A percentile compares a stretch with the other conserved stretches of the same genome.
These are phyloP conservation scores for Pitta sordida DNA, from an alignment of 2,113 vertebrate genomes.

Conservation along the genomic window DNA sequence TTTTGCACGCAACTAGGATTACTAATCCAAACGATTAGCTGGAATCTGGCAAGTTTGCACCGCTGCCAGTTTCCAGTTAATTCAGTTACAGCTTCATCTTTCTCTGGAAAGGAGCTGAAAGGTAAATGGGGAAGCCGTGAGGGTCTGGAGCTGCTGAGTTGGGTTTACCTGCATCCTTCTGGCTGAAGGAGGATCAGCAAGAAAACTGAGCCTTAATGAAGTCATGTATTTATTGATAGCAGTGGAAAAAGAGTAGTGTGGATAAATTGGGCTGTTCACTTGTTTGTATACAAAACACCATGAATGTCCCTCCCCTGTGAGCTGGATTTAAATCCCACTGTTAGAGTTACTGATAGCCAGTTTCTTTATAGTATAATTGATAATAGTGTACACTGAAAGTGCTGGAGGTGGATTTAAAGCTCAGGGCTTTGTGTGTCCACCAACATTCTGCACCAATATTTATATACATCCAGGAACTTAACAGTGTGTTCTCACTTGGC, in stretches of 20 bases:
- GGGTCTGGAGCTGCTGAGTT: neutral
- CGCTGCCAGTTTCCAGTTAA: neutral
- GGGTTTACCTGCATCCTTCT: neutral
- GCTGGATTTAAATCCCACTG: neutral
- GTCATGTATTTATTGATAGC: neutral
- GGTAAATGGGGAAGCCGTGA: rapidly evolving
- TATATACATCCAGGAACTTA: neutral
- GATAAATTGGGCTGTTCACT: neutral
- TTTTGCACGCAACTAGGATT: neutral
- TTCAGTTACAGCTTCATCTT: neutral
- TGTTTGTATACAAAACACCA: neutral
- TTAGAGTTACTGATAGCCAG: rapidly evolving
- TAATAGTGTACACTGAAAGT: rapidly evolving
- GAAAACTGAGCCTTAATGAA: neutral
- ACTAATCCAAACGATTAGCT: slow-evolving; percentile 21
- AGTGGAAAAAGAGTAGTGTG: neutral
- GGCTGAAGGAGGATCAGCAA: neutral
- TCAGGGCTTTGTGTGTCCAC: neutral
- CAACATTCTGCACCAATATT: neutral
- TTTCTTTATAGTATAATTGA: rapidly evolving
- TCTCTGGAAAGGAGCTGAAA: neutral
- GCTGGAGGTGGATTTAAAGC: neutral
- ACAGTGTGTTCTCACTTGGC: neutral
- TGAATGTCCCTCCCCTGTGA: neutral
- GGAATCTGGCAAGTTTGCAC: neutral